phyloP scores from a whole-genome alignment of 2,113 vertebrate species.

The Zosterops lateralis region DNA sequence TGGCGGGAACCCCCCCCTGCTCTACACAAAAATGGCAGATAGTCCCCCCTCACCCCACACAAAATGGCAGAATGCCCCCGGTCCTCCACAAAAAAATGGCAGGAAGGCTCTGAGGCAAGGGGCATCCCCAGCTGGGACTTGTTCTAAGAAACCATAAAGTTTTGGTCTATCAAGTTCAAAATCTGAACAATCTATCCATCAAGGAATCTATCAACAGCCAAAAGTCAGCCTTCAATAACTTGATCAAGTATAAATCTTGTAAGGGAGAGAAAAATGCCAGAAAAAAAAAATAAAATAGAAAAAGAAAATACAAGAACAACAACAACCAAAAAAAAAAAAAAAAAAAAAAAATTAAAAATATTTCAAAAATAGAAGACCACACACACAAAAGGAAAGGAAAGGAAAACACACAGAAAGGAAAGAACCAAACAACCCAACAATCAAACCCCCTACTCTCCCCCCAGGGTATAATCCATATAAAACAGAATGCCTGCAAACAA shows the following conservation, averaged over 20 bases:
- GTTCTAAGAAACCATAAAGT: not conserved
- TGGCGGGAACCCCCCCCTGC: not conserved
- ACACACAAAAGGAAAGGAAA: too few species aligned
- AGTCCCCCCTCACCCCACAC: not conserved
- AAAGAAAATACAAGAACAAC: fast-evolving
- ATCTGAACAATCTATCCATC: not conserved
- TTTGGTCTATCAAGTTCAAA: not conserved
- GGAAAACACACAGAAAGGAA: not conserved
- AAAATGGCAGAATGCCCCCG: not conserved
- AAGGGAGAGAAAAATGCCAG: fast-evolving
- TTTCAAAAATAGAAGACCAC: not conserved
- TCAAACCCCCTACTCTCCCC: not conserved
- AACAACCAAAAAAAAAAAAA: not conserved
- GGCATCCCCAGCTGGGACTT: fast-evolving
- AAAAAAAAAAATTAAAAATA: not conserved
- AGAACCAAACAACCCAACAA: not conserved
- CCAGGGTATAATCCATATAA: fast-evolving
- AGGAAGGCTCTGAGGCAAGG: too few species aligned
- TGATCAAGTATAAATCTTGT: fast-evolving
- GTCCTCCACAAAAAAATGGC: not conserved
- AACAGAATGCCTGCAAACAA: fast-evolving
- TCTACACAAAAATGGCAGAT: not conserved
- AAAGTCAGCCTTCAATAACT: fast-evolving
- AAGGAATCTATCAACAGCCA: too few species aligned
- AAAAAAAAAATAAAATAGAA: fast-evolving